Evolutionary conservation across 2,888 invertebrate genomes (phyloP), one percentile per base, ranked within the genome.

Genomic region (Erpobdella octoculata): DNA sequence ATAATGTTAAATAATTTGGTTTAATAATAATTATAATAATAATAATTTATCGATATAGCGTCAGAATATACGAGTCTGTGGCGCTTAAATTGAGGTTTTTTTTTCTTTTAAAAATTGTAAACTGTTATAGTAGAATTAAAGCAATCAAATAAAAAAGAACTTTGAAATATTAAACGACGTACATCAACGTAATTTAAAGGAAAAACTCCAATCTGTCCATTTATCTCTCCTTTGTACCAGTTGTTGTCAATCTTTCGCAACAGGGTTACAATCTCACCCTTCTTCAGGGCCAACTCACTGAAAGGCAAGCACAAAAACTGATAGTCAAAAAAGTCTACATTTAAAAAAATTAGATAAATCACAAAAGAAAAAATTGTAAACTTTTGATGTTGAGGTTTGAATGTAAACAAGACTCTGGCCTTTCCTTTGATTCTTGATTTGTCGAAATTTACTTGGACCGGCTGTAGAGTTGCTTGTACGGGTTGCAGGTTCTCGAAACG

Each of bases 151-250:
- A 9, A 21, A 53, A 46, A 3, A 46, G 21, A n/a, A 5, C 21
- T 53, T 53, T 53, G 21, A 53, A 53, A 53, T 28, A 33, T 62
- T 35, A 33, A 62, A 21, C 62, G 31, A 33, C 74, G 76, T 76
- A 85, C 85, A 89, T 93, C 92, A 41, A 95, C 91, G 82, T 95
- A 95, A 73, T 91, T 90, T 72, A 91, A 89, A 0, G 95, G 95
- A 85, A 96, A 94, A 76, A 96, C 95, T 71, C 95, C 95, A 78
- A 91, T 92, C 74, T 90, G 87, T n/a, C 79, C 88, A 35, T 91
- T 92, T 75, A 90, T 88, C 77, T 91, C 87, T 6, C 94, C 95
- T 83, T 95, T 94, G 85, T 89, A 94, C 95, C 95, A 96, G 85
- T 95, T 95, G 77, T 91, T 90, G 83, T 96, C 95, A 21, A 95